Base-by-base conservation (phyloP, 1,140 invertebrate genomes). In the Drepana arcuata region DNA sequence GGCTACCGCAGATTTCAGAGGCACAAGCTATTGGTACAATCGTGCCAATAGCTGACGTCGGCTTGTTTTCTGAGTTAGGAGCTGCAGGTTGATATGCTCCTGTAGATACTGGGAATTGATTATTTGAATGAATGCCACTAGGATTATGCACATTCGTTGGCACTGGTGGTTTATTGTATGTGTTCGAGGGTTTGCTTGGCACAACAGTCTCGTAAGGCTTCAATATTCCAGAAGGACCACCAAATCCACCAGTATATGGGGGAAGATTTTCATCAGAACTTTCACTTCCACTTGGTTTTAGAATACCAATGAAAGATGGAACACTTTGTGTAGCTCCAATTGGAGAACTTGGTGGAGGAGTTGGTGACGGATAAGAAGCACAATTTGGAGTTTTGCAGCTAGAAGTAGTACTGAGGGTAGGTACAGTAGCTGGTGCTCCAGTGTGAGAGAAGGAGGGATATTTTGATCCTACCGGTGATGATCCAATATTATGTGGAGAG, bases 171-270 rank as follows among this genome's bases (percentile, higher is more conserved):
- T n/a, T n/a, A n/a, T n/a, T n/a, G n/a, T n/a, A n/a, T n/a, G n/a
- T n/a, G n/a, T n/a, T 18, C 0, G 14, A 15, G 12, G 29, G 29
- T 9, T 31, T 31, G n/a, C 6, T 16, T 2, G 1, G 48, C n/a
- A n/a, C n/a, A n/a, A n/a, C n/a, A n/a, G n/a, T n/a, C 10, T 25
- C 14, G n/a, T 25, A 14, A 14, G 48, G 42, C 36, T 50, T 50
- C 2, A 52, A 28, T 13, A 49, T 25, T 34, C 39, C 47, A 16
- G 46, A 9, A 21, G 52, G 52, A 11, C 42, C 53, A 18, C 52
- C 45, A 47, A 60, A 60, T 4, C 52, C 49, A 28, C 52, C 60
- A 9, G 43, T 43, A 15, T 53, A 48, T n/a, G 34, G 9, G 32
- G 42, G 40, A 30, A 25, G 33, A 2, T 2, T 14, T 15, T 25